Evolutionary conservation across 2,113 vertebrate species (phyloP), one percentile per base, ranked within the genome.

Genomic region (Alethe castanea): DNA sequence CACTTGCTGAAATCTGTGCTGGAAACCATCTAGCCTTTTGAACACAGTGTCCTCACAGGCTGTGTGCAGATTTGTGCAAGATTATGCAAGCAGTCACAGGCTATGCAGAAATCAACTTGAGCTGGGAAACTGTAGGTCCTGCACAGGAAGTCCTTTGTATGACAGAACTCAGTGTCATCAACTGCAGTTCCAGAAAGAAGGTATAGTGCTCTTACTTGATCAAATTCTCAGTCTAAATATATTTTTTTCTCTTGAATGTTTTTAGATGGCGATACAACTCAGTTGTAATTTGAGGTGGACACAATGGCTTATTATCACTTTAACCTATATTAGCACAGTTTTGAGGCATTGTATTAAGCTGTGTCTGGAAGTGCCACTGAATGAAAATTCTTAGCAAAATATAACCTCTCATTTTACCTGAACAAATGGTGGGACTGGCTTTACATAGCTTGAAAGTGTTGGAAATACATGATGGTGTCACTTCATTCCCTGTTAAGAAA

Each of bases 61-160:
- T 61, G 31, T 11, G 8, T 52, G n/a, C 65, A 67, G 22, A n/a
- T 87, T 72, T 76, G 16, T 11, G 17, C 12, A 26, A 53, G 42
- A 44, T 74, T 78, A 94, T 0, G 0, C 24, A 79, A 64, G 45
- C 5, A 4, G 5, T 59, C 56, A 23, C 31, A 71, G 56, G 50
- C 50, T 66, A 0, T 54, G 74, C 31, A 61, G 60, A 53, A 76
- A 69, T 70, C 31, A 57, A 0, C n/a, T 50, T 11, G 5, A 9
- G 35, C 48, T 81, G 38, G 57, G 40, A 62, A 73, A 44, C 19
- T 35, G 6, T 60, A 76, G 74, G 38, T 47, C 40, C 44, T 71
- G 3, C 0, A 1, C 5, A 1, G 28, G 16, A 82, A 57, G 15
- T 64, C 13, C 17, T 14, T 52, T 72, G 11, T 48, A 2, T 76